Percentiles rank a stretch among this genome's conserved stretches.
phyloP scores from a whole-genome alignment of 92 coral and sea anemone species.

The Palythoa caribaeorum region DNA sequence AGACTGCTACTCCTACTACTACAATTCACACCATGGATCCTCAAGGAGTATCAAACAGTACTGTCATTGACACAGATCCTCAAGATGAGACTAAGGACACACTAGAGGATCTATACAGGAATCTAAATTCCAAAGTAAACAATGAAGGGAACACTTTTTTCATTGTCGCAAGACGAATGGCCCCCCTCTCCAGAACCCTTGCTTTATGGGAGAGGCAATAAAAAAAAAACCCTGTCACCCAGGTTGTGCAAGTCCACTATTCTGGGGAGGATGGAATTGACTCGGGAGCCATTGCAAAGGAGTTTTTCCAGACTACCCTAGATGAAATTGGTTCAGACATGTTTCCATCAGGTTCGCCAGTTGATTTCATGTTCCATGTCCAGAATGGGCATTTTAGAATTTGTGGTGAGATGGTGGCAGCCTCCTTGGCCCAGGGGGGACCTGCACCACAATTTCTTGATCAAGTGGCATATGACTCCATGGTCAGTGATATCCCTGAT shows the following conservation, averaged over 20 bases:
- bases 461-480: background rate
- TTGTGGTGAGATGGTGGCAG: constrained; percentile 56
- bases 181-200: constrained; percentile 50
- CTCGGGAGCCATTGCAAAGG: constrained; percentile 58
- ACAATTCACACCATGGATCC: constrained; percentile 22
- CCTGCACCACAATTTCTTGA: constrained; percentile 14
- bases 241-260: constrained; percentile 43
- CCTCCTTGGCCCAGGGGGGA: constrained; percentile 40
- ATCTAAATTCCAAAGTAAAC: constrained; percentile 33
- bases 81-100: constrained; percentile 28
- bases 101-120: constrained; percentile 20
- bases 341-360: constrained; percentile 50
- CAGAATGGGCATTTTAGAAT: constrained; percentile 46
- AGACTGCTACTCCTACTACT: constrained; percentile 24
- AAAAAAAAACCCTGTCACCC: constrained; percentile 37
- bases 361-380: constrained; percentile 43
- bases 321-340: constrained; percentile 40
- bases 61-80: constrained; percentile 28
- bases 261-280: constrained; percentile 55
- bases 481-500: background rate
- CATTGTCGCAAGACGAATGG: constrained; percentile 36
- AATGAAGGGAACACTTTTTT: constrained; percentile 31
- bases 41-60: constrained; percentile 23
- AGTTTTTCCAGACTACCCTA: constrained; percentile 46
- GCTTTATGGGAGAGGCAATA: constrained; percentile 53